A percentile compares a stretch with the other conserved stretches of the same genome.
These are phyloP conservation scores for Eretmocerus hayati DNA, from an alignment of 2,888 invertebrate genomes.

Conservation along the genomic window DNA sequence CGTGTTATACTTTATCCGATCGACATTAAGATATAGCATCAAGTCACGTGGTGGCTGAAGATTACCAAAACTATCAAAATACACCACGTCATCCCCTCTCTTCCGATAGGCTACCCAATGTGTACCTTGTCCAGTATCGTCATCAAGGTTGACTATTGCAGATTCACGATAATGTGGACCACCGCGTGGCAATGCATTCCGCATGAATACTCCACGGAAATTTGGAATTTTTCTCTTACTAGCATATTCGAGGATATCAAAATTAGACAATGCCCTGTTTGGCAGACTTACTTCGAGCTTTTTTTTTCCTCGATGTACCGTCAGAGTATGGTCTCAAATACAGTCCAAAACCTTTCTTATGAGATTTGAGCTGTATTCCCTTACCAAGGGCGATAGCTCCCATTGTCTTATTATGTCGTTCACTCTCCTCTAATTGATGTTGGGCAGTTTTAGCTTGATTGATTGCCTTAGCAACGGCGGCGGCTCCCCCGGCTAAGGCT, in stretches of 20 bases:
- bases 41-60: constrained; percentile 4
- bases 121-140: neutral
- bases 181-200: constrained; percentile 24
- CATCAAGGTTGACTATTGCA: constrained; percentile 12
- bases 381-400: constrained; percentile 36
- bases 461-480: constrained; percentile 38
- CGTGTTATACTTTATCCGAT: neutral
- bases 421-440: constrained; percentile 32
- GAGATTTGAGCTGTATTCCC: constrained; percentile 21
- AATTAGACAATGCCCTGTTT: constrained; percentile 30
- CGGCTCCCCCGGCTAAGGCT: constrained; percentile 34
- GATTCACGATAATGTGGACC: constrained; percentile 4
- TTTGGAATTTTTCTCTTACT: constrained; percentile 21
- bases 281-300: constrained; percentile 27
- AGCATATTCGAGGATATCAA: constrained; percentile 26
- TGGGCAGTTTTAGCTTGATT: constrained; percentile 33
- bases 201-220: constrained; percentile 36
- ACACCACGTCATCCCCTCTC: neutral
- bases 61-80: constrained; percentile 13
- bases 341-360: constrained; percentile 1
- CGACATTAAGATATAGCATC: neutral
- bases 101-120: constrained; percentile 14
- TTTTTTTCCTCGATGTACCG: neutral
- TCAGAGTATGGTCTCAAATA: neutral
- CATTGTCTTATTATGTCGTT: constrained; percentile 38